Conservation (phyloP, 1,140 invertebrate genomes). For the Trachymyrmex cornetzi region DNA sequence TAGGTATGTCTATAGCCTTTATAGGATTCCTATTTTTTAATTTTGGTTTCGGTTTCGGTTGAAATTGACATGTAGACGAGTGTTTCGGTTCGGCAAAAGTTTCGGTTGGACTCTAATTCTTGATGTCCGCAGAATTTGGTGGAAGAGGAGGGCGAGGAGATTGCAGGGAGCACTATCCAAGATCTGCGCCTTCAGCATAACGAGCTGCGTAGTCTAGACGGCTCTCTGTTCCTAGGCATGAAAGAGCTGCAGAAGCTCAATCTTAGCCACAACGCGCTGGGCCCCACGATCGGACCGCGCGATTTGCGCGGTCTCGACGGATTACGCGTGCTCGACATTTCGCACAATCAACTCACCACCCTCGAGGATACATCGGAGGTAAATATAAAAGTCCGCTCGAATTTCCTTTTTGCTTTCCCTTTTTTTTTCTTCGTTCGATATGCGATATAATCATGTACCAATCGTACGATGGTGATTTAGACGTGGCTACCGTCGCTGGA, state of each 20-base stretch:
- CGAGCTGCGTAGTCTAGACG: conserved; percentile 90
- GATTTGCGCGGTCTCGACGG: conserved; percentile 92
- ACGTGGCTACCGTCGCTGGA: conserved; percentile 92
- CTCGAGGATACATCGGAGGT: conserved; percentile 94
- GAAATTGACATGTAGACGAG: too few species aligned
- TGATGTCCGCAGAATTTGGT: conserved; percentile 89
- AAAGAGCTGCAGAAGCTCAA: conserved; percentile 90
- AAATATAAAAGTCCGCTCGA: conserved; percentile 49
- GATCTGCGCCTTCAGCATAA: conserved; percentile 92
- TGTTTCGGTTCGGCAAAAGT: too few species aligned
- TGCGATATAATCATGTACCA: not conserved
- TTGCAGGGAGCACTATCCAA: conserved; percentile 87
- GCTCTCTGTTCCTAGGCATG: conserved; percentile 90
- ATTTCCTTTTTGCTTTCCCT: conserved; percentile 6
- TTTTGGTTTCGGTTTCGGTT: too few species aligned
- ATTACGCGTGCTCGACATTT: conserved; percentile 91
- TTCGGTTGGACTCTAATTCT: not conserved
- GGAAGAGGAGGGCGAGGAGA: conserved; percentile 88
- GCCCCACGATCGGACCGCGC: conserved; percentile 90
- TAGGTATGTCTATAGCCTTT: too few species aligned
- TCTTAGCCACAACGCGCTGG: conserved; percentile 91
- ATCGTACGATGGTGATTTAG: conserved; percentile 86
- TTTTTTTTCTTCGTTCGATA: conserved; percentile 12
- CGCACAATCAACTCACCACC: conserved; percentile 91
- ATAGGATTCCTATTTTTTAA: too few species aligned